Evolutionary conservation across 2,888 invertebrate species (phyloP), one percentile per base, ranked within the genome.

Genomic region (Eupithecia pulchellata): DNA sequence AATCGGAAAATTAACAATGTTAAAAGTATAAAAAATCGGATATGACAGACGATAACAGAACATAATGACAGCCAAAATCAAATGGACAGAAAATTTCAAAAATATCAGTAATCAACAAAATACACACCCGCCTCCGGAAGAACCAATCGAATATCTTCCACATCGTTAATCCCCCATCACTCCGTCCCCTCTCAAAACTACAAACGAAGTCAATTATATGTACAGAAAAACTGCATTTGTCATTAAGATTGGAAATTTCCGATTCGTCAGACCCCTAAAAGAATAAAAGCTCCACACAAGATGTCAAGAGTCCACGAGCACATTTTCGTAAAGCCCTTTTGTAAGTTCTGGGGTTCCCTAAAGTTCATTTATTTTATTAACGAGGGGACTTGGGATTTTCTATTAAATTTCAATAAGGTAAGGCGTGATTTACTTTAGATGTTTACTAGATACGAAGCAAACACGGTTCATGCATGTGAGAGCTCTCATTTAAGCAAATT

Each of bases 141-240:
- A 36, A 6, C 13, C 13, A 36, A 36, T 25, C 34, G 34, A 61
- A 61, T 34, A 11, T 5, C 34, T 61, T 61, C 25, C 34, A 30
- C 25, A 60, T 61, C 34, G 36, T 61, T 20, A 34, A 25, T 11
- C 34, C 61, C 25, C 20, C n/a, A 60, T 34, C 30, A n/a, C 34
- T 25, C 29, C 29, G 17, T n/a, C 17, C 17, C 29, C 29, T 6
- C 70, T 70, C 62, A 66, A 69, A 73, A 73, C 60, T 71, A 66
- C 77, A 81, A 86, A 86, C 82, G 84, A 85, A 86, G 81, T 85
- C 86, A 86, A 87, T 87, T 86, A 87, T 79, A 82, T 80, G 79
- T 78, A 76, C 39, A 81, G 25, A 52, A 52, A 25, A 84, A 86
- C 82, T 87, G 87, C 86, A 86, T 86, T 87, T 86, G 86, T 84